Evolutionary conservation across 2,113 vertebrate genomes (phyloP), one percentile per base, ranked within the genome.

Genomic region (Abramis brama): DNA sequence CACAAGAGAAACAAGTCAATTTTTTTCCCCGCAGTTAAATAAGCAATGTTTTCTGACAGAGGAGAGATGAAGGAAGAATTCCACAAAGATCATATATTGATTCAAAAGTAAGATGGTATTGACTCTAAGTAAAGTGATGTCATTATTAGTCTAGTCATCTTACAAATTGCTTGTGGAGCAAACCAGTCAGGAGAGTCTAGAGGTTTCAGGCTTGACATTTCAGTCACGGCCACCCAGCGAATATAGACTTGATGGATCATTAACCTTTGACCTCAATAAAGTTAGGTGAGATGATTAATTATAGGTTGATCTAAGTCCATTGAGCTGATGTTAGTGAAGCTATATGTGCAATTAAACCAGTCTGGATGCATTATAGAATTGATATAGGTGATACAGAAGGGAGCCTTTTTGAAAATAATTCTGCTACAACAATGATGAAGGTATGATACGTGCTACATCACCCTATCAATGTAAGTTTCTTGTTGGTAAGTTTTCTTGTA

Each of bases 281-380:
- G 82, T 43, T 50, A 27, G 75, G 85, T 86, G 84, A 80, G 70
- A 82, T 66, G 83, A 79, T 83, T 88, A 88, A 91, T 89, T 88
- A 85, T 83, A 52, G 68, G 19, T 50, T 80, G 60, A 36, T 87
- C 30, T 74, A 66, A 75, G 76, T 71, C 50, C 36, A 68, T 75
- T 21, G 17, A 21, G 75, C 50, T 77, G 75, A 77, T 21, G 15
- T 33, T 17, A 77, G 47, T 77, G 27, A 77, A 76, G 50, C 74
- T 27, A 1, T 27, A 1, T 13, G 7, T 76, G 74, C 45, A 47
- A 52, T 77, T 77, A 77, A 47, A 19, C 7, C 25, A 5, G 74
- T 15, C 30, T 8, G 25, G 74, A 77, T 52, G 25, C 47, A 55
- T 25, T 45, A 25, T 47, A 8, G 30, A 36, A 17, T 70, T 36